Evolutionary conservation across 2,888 invertebrate genomes (phyloP), one percentile per base, ranked within the genome.

Genomic region (Euplagia quadripunctaria): DNA sequence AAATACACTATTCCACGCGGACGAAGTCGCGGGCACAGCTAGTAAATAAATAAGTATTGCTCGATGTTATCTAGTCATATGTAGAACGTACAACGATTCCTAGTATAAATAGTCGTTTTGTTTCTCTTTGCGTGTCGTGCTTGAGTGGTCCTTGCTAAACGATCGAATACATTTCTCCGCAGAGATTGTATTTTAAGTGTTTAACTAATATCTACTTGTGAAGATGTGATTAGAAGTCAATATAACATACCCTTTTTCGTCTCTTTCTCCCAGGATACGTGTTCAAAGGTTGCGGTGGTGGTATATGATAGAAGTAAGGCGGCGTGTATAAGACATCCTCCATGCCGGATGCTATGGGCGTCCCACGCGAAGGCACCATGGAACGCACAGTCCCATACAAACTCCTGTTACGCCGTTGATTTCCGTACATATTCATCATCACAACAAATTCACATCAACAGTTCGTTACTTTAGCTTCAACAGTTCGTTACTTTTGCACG

Each of bases 191-290:
- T 64, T 64, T 8, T 68, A 16, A 64, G 6, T 49, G 68, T 68
- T 43, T 8, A 42, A 8, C 12, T 8, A 42, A 64, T 52, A 41
- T 14, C 12, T 64, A 17, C 5, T 9, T 12, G 46, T 42, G 11
- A 11, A 52, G 31, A 41, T 6, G 11, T 11, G 7, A 0, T 51
- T 43, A 4, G 41, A 51, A n/a, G 3, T 6, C 55, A 20, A 67
- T 49, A 41, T 12, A 17, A 80, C 86, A 82, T 89, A 96, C 96
- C 92, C 92, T 87, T 90, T 95, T 96, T 64, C 94, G 91, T 82
- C 93, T 92, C 75, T 95, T 95, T 75, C 95, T 94, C 79, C 94
- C 94, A 91, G 96, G 96, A 85, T 92, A 95, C 16, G 96, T 96
- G 85, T 94, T 94, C 71, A 94, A 80, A 16, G 94, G 90, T 80